phyloP scores from a whole-genome alignment of 1,140 invertebrate species.

The Glossosoma conforme region DNA sequence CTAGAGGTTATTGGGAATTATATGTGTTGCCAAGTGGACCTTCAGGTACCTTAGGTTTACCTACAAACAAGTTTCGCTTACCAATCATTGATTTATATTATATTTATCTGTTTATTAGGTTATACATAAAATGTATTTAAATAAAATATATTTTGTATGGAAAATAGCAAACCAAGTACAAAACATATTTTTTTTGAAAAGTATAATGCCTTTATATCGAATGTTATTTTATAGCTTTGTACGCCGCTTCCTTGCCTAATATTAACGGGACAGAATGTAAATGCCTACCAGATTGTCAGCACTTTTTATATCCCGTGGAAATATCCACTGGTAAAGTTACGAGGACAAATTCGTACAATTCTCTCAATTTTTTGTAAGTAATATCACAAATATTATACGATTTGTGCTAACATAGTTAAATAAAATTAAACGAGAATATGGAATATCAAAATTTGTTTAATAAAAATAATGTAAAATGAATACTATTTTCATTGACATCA shows the following conservation, averaged over 20 bases:
- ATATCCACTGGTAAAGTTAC: constrained; percentile 49
- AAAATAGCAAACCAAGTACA: background rate
- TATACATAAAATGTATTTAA: background rate
- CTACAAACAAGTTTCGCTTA: too few species aligned
- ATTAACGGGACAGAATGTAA: constrained; percentile 35
- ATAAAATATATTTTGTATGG: background rate
- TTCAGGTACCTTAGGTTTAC: too few species aligned
- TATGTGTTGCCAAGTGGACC: too few species aligned
- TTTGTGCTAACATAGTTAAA: too few species aligned
- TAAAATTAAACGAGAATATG: too few species aligned
- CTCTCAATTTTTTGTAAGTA: constrained; percentile 44
- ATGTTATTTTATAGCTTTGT: constrained; percentile 15
- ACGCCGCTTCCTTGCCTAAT: constrained; percentile 12
- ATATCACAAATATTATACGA: too few species aligned
- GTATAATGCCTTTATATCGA: background rate
- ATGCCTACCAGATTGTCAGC: constrained; percentile 54
- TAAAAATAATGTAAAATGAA: too few species aligned
- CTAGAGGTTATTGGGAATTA: too few species aligned
- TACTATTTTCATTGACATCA: too few species aligned
- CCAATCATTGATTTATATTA: background rate
- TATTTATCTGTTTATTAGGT: background rate
- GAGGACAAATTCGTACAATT: constrained; percentile 37
- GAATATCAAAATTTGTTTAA: too few species aligned
- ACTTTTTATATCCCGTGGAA: constrained; percentile 52
- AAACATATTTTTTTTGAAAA: background rate